These are phyloP conservation scores for Anser cygnoides DNA, from an alignment of 2,113 vertebrate species.

Conservation along the genomic window DNA sequence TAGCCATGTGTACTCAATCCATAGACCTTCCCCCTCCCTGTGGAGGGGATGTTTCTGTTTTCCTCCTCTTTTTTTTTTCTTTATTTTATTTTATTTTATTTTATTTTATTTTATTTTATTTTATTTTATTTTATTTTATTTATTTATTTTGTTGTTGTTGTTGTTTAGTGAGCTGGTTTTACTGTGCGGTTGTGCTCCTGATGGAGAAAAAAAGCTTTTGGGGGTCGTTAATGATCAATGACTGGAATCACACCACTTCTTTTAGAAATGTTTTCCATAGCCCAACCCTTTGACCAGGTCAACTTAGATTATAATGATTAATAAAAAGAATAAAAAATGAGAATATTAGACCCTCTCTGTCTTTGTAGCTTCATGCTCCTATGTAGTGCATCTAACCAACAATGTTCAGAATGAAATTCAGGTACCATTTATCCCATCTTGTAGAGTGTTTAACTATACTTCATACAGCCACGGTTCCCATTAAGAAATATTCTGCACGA, in stretches of 20 bases:
- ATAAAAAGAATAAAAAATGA: background rate
- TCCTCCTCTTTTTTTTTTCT: background rate
- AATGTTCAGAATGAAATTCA: background rate
- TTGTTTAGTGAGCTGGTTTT: background rate
- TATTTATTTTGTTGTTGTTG: too few relatives aligned
- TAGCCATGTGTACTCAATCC: background rate
- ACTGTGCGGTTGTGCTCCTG: background rate
- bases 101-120: background rate
- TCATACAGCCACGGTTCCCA: rapidly evolving
- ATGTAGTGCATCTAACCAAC: background rate
- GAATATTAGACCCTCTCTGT: background rate
- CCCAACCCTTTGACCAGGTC: background rate
- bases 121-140: background rate
- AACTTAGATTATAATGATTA: background rate
- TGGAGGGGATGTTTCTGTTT: background rate
- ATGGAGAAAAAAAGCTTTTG: background rate
- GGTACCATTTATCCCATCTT: background rate
- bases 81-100: background rate
- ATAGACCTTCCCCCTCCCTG: background rate
- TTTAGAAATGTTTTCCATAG: background rate
- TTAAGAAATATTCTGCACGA: background rate
- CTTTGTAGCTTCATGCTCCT: background rate
- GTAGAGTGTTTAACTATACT: background rate
- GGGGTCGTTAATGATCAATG: background rate
- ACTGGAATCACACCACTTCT: background rate